Conservation (phyloP, 2,888 invertebrate genomes). For the Gasteruption jaculator region DNA sequence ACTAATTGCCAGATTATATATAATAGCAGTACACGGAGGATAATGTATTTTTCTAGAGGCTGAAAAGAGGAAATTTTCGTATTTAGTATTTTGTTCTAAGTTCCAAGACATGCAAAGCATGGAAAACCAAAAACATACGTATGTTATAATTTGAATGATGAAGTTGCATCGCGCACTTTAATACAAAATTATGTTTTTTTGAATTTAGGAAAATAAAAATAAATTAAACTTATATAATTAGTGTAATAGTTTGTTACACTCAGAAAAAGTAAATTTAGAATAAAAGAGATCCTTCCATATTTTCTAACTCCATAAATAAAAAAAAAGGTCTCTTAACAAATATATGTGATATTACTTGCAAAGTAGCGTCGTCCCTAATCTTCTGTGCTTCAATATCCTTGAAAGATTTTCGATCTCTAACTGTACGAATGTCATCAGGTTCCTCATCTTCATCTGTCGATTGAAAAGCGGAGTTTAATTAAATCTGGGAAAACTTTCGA, state of each 20-base stretch:
- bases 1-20: too few species aligned
- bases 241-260: slow-evolving; percentile 5
- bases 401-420: slow-evolving; percentile 29
- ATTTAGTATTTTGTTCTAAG: too few species aligned
- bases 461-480: background rate
- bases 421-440: slow-evolving; percentile 25
- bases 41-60: too few species aligned
- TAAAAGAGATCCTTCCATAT: too few species aligned
- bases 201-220: too few species aligned
- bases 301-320: slow-evolving; percentile 5
- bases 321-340: background rate
- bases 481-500: background rate
- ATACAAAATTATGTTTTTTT: too few species aligned
- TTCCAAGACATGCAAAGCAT: too few species aligned
- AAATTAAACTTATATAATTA: slow-evolving; percentile 8
- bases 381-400: slow-evolving; percentile 43
- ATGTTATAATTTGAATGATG: too few species aligned
- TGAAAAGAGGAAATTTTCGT: too few species aligned
- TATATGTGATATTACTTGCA: slow-evolving; percentile 31
- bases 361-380: slow-evolving; percentile 42
- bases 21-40: too few species aligned
- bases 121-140: too few species aligned
- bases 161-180: too few species aligned
- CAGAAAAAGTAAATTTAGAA: slow-evolving; percentile 5
- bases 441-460: slow-evolving; percentile 11